A percentile compares a stretch with the other conserved stretches of the same genome.
Conservation (phyloP, 1,140 invertebrate species). For the Drosophila asahinai region DNA sequence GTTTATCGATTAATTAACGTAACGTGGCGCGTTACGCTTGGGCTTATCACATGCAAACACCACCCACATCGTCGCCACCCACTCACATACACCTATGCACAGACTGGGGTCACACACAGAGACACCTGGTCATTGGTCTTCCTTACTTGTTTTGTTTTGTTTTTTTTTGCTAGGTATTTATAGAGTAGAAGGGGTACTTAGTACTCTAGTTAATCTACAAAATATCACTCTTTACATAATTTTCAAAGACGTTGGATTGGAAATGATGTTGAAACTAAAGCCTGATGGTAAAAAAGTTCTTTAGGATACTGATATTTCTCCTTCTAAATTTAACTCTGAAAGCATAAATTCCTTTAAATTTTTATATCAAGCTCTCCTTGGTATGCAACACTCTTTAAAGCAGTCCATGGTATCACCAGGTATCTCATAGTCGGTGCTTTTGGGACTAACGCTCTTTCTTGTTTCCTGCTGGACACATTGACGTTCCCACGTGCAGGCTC, state of each 20-base stretch:
- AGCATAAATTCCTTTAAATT: not conserved
- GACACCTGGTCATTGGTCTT: slow-evolving; percentile 48
- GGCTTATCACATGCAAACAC: slow-evolving; percentile 63
- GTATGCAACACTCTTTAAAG: not conserved
- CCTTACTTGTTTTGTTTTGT: not conserved
- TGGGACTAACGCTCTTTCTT: not conserved
- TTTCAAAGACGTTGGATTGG: too few species aligned
- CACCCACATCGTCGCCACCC: slow-evolving; percentile 21
- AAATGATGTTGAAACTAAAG: too few species aligned
- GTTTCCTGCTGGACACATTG: slow-evolving; percentile 52
- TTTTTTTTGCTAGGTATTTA: not conserved
- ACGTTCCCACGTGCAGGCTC: slow-evolving; percentile 78
- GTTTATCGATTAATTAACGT: slow-evolving; percentile 82
- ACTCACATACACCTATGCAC: slow-evolving; percentile 1
- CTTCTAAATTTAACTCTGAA: not conserved
- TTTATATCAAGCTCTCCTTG: not conserved
- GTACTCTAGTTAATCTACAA: too few species aligned
- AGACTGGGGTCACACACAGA: not conserved
- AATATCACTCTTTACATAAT: too few species aligned
- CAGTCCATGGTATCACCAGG: not conserved
- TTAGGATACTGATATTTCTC: not conserved
- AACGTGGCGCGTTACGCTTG: slow-evolving; percentile 73
- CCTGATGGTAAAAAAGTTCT: too few species aligned
- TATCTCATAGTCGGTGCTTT: not conserved
- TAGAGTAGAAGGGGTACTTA: not conserved